Percentiles rank a stretch among this genome's conserved stretches.
phyloP scores from a whole-genome alignment of 1,140 invertebrate genomes.

The Drosophila santomea region DNA sequence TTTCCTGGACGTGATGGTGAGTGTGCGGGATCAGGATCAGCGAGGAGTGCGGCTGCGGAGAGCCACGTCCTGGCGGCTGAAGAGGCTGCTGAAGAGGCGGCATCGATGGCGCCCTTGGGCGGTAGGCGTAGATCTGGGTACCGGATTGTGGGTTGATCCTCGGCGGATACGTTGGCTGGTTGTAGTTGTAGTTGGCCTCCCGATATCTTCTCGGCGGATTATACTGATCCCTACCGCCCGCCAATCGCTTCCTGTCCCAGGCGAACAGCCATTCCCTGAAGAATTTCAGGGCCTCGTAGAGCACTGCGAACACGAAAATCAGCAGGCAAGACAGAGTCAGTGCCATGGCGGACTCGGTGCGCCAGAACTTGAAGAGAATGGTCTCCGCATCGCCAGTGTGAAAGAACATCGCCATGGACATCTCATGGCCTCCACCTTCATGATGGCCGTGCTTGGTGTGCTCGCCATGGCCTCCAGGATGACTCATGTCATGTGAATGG shows the following conservation, averaged over 20 bases:
- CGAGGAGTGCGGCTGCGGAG: neutral
- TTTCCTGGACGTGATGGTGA: conserved; percentile 11
- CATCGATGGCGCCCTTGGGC: conserved; percentile 1
- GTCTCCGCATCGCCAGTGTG: conserved; percentile 41
- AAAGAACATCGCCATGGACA: conserved; percentile 57
- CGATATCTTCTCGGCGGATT: neutral
- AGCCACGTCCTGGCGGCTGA: neutral
- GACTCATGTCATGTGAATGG: neutral
- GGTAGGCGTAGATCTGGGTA: conserved; percentile 9
- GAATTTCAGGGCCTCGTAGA: conserved; percentile 59
- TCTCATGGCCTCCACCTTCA: neutral
- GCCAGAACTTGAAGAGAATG: conserved; percentile 66
- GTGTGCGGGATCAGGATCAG: neutral
- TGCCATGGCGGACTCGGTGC: conserved; percentile 1
- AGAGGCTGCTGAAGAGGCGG: neutral
- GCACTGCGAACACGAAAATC: conserved; percentile 61
- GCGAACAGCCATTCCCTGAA: conserved; percentile 56
- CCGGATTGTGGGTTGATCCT: neutral
- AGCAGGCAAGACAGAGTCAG: conserved; percentile 43
- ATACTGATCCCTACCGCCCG: conserved; percentile 24
- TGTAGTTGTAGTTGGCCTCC: conserved; percentile 2
- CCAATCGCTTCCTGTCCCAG: conserved; percentile 3
- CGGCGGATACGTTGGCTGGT: conserved; percentile 1
- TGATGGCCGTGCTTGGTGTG: neutral
- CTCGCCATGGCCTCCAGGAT: neutral